Conservation (phyloP, 2,113 vertebrate genomes). For the Sminthopsis crassicaudata region DNA sequence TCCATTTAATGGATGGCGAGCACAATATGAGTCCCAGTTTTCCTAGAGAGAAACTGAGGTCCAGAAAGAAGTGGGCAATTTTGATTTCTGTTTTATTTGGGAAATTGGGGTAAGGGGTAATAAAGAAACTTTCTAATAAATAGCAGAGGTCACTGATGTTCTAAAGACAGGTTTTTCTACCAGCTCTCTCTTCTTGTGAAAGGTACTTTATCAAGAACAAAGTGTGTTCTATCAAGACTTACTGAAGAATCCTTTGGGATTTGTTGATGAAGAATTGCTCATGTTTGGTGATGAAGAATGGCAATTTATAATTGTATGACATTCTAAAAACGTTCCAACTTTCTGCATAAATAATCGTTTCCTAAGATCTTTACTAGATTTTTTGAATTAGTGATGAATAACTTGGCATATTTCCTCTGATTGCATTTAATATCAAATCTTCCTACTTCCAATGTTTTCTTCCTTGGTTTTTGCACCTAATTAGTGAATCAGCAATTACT, state of each 20-base stretch:
- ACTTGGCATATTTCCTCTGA: constrained; percentile 65
- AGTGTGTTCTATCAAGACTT: constrained; percentile 40
- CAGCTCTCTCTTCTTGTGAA: constrained; percentile 36
- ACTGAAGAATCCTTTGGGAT: constrained; percentile 47
- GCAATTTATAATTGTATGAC: constrained; percentile 55
- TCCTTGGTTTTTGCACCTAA: constrained; percentile 53
- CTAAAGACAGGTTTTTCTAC: not conserved
- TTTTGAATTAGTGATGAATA: constrained; percentile 71
- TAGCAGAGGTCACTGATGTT: constrained; percentile 18
- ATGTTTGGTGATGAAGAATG: not conserved
- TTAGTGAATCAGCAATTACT: constrained; percentile 32
- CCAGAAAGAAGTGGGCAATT: constrained; percentile 50
- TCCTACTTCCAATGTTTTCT: constrained; percentile 40
- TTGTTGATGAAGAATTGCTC: constrained; percentile 52
- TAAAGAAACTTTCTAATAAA: constrained; percentile 51
- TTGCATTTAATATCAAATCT: constrained; percentile 64
- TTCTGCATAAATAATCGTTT: constrained; percentile 66
- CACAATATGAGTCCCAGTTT: constrained; percentile 32
- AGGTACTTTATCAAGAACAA: not conserved
- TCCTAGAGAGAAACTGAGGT: constrained; percentile 53
- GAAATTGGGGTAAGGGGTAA: not conserved
- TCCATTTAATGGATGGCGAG: constrained; percentile 42
- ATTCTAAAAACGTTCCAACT: constrained; percentile 66
- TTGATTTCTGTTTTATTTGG: constrained; percentile 2
- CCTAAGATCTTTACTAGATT: constrained; percentile 56